phyloP scores from a whole-genome alignment of 2,888 invertebrate genomes.

The Phoenoteleia sp. region DNA sequence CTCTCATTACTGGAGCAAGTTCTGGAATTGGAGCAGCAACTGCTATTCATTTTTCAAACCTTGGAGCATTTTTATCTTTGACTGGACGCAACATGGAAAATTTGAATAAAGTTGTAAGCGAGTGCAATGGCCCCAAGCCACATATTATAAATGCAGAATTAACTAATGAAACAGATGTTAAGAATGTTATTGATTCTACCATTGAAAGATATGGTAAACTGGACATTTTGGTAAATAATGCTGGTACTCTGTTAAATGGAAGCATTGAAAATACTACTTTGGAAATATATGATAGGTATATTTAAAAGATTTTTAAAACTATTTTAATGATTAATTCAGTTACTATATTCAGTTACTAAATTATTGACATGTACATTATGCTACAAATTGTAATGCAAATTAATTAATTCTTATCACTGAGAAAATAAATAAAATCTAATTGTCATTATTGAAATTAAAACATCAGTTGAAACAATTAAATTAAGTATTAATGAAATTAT shows the following conservation, averaged over 20 bases:
- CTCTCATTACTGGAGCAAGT: constrained; percentile 93
- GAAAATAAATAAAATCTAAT: too few species aligned
- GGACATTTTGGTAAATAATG: constrained; percentile 96
- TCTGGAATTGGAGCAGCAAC: constrained; percentile 95
- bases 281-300: constrained; percentile 93
- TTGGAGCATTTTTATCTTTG: constrained; percentile 92
- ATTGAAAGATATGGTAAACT: constrained; percentile 92
- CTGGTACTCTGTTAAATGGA: constrained; percentile 94
- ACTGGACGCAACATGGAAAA: constrained; percentile 91
- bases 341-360: too few species aligned
- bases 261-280: constrained; percentile 94
- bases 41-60: constrained; percentile 91
- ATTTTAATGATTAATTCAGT: too few species aligned
- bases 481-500: too few species aligned
- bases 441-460: too few species aligned
- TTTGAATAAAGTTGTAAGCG: constrained; percentile 87
- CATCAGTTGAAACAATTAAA: too few species aligned
- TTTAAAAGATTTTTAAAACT: too few species aligned
- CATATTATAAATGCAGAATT: constrained; percentile 91
- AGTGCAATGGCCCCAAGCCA: constrained; percentile 87
- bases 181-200: constrained; percentile 91
- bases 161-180: constrained; percentile 91
- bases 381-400: too few species aligned
- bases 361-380: too few species aligned
- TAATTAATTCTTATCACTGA: too few species aligned